Evolutionary conservation across 2,888 invertebrate genomes (phyloP).

Genomic region (Chrysina gloriosa): DNA sequence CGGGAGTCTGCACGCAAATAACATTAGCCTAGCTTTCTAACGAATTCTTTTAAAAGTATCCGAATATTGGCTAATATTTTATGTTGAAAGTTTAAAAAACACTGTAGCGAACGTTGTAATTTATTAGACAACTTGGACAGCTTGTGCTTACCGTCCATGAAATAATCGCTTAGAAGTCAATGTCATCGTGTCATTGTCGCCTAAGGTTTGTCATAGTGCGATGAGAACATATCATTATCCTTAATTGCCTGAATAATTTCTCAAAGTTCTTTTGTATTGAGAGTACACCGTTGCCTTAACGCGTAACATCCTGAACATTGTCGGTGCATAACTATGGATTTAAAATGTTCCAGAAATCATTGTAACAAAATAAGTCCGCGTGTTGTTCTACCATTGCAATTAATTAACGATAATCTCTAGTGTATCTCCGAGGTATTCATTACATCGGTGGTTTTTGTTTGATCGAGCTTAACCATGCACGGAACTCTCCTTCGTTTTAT

Average conservation of each 20-base stretch:
- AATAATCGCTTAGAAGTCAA: not conserved
- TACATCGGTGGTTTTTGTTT: constrained; percentile 50
- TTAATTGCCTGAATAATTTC: constrained; percentile 16
- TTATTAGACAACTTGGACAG: not conserved
- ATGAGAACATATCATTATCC: constrained; percentile 16
- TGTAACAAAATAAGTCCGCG: constrained; percentile 4
- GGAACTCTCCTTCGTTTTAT: constrained; percentile 28
- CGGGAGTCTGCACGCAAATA: too few species aligned
- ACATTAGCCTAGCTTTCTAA: too few species aligned
- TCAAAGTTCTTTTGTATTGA: not conserved
- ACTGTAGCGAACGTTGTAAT: too few species aligned
- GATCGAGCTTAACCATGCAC: constrained; percentile 50
- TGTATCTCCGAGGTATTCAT: constrained; percentile 50
- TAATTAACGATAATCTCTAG: constrained; percentile 51
- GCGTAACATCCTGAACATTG: not conserved
- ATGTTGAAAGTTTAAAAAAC: too few species aligned
- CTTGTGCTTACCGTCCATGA: not conserved
- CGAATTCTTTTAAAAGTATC: too few species aligned
- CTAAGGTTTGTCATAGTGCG: constrained; percentile 12
- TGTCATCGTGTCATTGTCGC: constrained; percentile 11
- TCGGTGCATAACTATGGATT: constrained; percentile 4
- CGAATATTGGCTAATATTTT: too few species aligned
- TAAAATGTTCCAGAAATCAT: constrained; percentile 9
- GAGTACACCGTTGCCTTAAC: not conserved
- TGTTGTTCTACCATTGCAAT: constrained; percentile 39